These are phyloP conservation scores for Sycobia sp. DNA, from an alignment of 1,140 invertebrate species.

Conservation along the genomic window DNA sequence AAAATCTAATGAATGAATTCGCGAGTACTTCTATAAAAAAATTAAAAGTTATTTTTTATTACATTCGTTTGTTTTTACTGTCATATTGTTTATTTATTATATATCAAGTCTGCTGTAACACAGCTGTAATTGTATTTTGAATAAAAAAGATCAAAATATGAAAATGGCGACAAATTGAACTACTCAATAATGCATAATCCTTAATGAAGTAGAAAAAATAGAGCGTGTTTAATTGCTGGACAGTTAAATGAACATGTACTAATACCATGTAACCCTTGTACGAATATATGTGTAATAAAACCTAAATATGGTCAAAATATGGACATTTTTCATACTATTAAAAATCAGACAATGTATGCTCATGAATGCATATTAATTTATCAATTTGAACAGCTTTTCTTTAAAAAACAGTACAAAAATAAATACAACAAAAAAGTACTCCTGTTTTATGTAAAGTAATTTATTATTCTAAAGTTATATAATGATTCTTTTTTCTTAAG, in stretches of 20 bases:
- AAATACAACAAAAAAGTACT: neutral
- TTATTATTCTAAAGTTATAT: neutral
- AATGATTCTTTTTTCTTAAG: neutral
- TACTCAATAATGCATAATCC: conserved; percentile 29
- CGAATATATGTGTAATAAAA: conserved; percentile 64
- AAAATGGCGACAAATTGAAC: conserved; percentile 14
- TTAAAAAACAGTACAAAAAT: neutral
- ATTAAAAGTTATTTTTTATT: no score
- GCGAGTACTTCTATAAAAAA: no score
- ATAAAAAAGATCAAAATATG: conserved; percentile 12
- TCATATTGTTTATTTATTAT: conserved; percentile 29
- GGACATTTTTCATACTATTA: neutral
- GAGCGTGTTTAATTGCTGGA: conserved; percentile 64
- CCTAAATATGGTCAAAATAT: conserved; percentile 59
- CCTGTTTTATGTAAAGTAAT: neutral
- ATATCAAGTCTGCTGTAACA: conserved; percentile 26
- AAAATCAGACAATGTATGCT: no score
- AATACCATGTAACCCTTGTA: conserved; percentile 63
- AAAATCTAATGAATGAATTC: no score
- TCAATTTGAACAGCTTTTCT: no score
- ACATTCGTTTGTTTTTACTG: no score
- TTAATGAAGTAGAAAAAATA: conserved; percentile 43
- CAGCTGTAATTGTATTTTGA: conserved; percentile 23
- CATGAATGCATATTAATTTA: no score
- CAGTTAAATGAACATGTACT: conserved; percentile 64